phyloP scores from a whole-genome alignment of 2,888 invertebrate species.

The Drosophila prostipennis region DNA sequence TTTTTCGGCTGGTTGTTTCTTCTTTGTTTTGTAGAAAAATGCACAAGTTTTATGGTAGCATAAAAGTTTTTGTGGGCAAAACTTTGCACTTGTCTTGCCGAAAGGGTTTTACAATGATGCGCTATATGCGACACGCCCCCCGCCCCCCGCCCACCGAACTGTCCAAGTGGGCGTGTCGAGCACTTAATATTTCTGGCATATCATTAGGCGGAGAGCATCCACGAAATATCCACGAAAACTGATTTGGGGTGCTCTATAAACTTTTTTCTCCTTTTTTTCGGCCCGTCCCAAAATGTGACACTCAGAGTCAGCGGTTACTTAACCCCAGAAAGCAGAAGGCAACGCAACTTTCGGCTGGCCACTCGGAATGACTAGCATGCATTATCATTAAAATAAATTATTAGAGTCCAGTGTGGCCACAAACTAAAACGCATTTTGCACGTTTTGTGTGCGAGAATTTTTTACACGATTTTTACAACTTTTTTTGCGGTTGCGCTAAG shows the following conservation, averaged over 20 bases:
- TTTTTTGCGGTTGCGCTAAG: conserved; percentile 66
- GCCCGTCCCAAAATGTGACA: conserved; percentile 5
- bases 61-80: conserved; percentile 73
- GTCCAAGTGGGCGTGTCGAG: conserved; percentile 56
- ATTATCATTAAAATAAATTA: conserved; percentile 78
- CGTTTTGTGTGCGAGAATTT: conserved; percentile 73
- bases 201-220: conserved; percentile 35
- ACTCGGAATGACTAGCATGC: conserved; percentile 62
- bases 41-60: conserved; percentile 76
- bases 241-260: conserved; percentile 12
- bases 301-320: conserved; percentile 15
- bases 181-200: conserved; percentile 68
- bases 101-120: conserved; percentile 80
- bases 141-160: not conserved
- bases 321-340: conserved; percentile 37
- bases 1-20: conserved; percentile 50
- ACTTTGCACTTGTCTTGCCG: conserved; percentile 79
- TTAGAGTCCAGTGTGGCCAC: conserved; percentile 61
- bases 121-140: conserved; percentile 49
- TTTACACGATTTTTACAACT: conserved; percentile 79
- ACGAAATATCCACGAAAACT: conserved; percentile 25
- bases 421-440: conserved; percentile 73
- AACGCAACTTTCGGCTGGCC: conserved; percentile 14
- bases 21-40: conserved; percentile 75
- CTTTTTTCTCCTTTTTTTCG: conserved; percentile 7